Conservation (phyloP, 2,113 vertebrate genomes). For the Ornithorhynchus anatinus region DNA sequence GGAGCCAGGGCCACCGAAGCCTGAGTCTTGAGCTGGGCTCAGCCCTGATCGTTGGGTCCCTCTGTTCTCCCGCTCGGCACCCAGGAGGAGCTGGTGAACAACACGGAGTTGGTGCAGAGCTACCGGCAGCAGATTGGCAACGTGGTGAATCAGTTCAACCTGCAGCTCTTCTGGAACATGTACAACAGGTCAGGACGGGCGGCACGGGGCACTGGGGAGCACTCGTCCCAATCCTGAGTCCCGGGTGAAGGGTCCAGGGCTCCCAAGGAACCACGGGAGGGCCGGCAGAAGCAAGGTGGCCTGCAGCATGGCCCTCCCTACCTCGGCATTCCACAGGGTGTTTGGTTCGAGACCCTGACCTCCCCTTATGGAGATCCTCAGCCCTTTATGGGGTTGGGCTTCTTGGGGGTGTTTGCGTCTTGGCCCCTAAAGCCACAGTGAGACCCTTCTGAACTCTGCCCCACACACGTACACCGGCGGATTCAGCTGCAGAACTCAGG, state of each 20-base stretch:
- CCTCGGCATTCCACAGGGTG: not conserved
- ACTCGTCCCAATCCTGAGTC: rapidly evolving
- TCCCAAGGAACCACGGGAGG: rapidly evolving
- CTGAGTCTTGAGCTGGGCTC: too few relatives aligned
- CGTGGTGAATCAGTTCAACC: slow-evolving; percentile 93
- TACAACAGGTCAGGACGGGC: slow-evolving; percentile 84
- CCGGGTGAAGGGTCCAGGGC: rapidly evolving
- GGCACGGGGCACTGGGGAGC: not conserved
- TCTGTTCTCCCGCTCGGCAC: rapidly evolving
- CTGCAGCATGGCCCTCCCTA: rapidly evolving
- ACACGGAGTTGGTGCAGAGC: slow-evolving; percentile 94
- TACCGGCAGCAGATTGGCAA: slow-evolving; percentile 93
- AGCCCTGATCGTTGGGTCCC: too few relatives aligned
- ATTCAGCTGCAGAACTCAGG: too few relatives aligned
- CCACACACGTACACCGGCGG: too few relatives aligned
- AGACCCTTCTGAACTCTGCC: too few relatives aligned
- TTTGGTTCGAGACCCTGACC: not conserved
- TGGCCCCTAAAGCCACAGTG: too few relatives aligned
- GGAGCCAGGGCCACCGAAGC: not conserved
- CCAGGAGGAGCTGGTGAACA: slow-evolving; percentile 96
- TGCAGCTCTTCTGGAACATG: slow-evolving; percentile 99
- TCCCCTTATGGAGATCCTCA: not conserved
- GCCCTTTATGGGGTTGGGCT: not conserved
- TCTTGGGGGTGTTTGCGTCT: too few relatives aligned
- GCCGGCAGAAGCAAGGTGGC: not conserved